Base-by-base conservation (phyloP, 2,888 invertebrate genomes). In the Drosophila mayaguana region DNA sequence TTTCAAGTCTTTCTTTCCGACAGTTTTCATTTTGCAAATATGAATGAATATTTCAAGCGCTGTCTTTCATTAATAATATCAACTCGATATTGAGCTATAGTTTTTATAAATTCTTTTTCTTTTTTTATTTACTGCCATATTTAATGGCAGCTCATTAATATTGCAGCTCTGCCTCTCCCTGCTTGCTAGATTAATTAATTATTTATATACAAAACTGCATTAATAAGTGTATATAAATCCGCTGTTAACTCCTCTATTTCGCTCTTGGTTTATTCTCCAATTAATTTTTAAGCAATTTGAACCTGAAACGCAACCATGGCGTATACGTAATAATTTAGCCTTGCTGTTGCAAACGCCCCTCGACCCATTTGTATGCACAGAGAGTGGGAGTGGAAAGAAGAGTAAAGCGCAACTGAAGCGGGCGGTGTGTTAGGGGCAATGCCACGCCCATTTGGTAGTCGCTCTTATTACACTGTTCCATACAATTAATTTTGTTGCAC, bases 321-420 rank as follows among this genome's bases (percentile, higher is more conserved):
- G 89, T 83, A 83, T 88, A 74, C 89, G 86, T 88, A 67, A 85
- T 83, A 69, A 83, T 74, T 74, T 63, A 64, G 62, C 68, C 71
- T 63, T 65, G 64, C 63, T 50, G 46, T 18, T 63, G 38, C 63
- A 43, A 43, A 61, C 46, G 59, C 61, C 50, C 55, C 43, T 38
- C 57, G 20, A 50, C 34, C 53, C 61, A 65, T 45, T 71, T 57
- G 48, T 53, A 22, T 25, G 16, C 36, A 11, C 32, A 38, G 46
- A 0, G 25, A 34, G 28, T 12, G 36, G 36, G 6, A 36, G 2
- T 12, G 2, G 34, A 4, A 36, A 5, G 36, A 14, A 36, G 36
- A 36, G 14, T 5, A 14, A 5, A 1, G 14, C 34, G 16, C 14
- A 38, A n/a, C 14, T 16, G 46, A 2, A 12, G 7, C 5, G n/a